phyloP scores from a whole-genome alignment of 2,797 vertebrate genomes.

The Danio aesculapii region DNA sequence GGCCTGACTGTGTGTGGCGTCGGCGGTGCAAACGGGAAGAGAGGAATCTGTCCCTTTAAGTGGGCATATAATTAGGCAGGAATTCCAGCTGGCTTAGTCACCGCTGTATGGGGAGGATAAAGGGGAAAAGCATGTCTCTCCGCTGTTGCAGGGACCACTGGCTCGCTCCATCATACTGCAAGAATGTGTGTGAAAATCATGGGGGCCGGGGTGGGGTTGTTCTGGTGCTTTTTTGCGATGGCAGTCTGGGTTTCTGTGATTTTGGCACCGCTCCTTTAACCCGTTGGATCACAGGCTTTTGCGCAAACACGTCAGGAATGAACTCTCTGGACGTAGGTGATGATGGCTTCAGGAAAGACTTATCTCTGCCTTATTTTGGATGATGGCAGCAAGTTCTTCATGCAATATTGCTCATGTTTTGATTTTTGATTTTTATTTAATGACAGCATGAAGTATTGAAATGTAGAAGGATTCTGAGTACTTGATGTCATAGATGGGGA shows the following conservation, averaged over 20 bases:
- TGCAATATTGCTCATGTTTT: not conserved
- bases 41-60: constrained; percentile 76
- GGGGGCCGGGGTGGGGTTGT: constrained; percentile 37
- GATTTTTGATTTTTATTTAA: not conserved
- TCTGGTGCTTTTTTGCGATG: constrained; percentile 21
- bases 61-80: constrained; percentile 79
- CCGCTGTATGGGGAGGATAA: constrained; percentile 74
- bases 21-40: constrained; percentile 15
- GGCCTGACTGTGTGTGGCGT: constrained; percentile 34
- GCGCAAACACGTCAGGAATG: constrained; percentile 57
- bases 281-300: constrained; percentile 52
- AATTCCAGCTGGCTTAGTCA: constrained; percentile 85
- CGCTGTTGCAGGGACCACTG: constrained; percentile 71
- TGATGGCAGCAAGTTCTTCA: not conserved
- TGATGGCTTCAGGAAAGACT: constrained; percentile 54
- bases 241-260: constrained; percentile 46
- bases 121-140: constrained; percentile 74
- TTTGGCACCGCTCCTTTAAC: constrained; percentile 52
- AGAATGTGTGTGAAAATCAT: constrained; percentile 65
- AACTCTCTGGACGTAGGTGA: constrained; percentile 36
- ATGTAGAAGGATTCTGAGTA: not conserved
- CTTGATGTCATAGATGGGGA: too few relatives aligned
- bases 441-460: not conserved
- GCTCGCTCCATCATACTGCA: constrained; percentile 82
- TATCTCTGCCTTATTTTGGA: constrained; percentile 16